Conservation (phyloP, 2,797 vertebrate genomes). For the Furcifer pardalis region DNA sequence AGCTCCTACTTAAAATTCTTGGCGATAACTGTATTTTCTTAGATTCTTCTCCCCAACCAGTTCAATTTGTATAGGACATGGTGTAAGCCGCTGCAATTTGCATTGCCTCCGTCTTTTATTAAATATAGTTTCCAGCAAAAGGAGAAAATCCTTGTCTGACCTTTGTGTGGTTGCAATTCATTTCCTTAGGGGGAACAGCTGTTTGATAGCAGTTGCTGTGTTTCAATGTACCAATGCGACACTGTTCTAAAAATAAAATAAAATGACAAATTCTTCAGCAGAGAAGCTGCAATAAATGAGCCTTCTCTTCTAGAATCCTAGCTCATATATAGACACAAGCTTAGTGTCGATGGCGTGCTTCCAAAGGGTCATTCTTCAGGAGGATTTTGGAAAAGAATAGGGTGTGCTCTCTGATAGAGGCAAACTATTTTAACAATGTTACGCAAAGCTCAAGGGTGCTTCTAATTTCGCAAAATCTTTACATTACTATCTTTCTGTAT, state of each 20-base stretch:
- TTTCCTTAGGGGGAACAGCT: slow-evolving; percentile 33
- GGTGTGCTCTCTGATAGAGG: not conserved
- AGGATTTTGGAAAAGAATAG: not conserved
- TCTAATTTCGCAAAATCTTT: not conserved
- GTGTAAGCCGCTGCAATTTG: not conserved
- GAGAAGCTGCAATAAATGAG: not conserved
- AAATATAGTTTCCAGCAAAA: slow-evolving; percentile 21
- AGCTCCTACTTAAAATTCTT: not conserved
- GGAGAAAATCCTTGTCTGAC: slow-evolving; percentile 44
- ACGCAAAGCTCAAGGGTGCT: not conserved
- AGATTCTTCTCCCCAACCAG: not conserved
- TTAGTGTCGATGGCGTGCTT: not conserved
- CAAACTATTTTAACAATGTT: not conserved
- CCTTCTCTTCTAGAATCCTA: not conserved
- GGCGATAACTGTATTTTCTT: not conserved
- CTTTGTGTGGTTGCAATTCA: not conserved
- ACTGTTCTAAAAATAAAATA: not conserved
- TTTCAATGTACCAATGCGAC: slow-evolving; percentile 9
- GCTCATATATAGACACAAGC: slow-evolving; percentile 4
- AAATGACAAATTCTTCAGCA: not conserved
- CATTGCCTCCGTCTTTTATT: slow-evolving; percentile 10
- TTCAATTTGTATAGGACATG: slow-evolving; percentile 30
- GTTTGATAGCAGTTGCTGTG: slow-evolving; percentile 10
- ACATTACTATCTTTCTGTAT: not conserved
- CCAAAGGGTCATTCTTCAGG: not conserved